A percentile compares a stretch with the other conserved stretches of the same genome.
phyloP scores from a whole-genome alignment of 2,797 vertebrate genomes.

The Tamandua tetradactyla region DNA sequence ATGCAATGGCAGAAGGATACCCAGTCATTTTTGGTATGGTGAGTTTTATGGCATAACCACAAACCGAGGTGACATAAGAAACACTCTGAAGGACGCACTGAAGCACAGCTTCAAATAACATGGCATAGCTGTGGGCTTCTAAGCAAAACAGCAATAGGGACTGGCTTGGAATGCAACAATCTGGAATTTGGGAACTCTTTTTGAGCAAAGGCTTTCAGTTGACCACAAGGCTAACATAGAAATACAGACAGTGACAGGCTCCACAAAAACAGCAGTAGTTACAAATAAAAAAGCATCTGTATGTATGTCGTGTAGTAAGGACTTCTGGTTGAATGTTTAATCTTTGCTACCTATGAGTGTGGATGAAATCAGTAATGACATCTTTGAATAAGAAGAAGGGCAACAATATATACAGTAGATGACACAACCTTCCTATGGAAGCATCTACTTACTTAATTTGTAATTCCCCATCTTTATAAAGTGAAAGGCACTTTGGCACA shows the following conservation, averaged over 20 bases:
- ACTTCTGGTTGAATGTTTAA: constrained; percentile 54
- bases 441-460: constrained; percentile 43
- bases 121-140: constrained; percentile 55
- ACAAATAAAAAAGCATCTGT: constrained; percentile 52
- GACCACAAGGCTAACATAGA: constrained; percentile 67
- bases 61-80: constrained; percentile 53
- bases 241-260: constrained; percentile 51
- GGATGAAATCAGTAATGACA: constrained; percentile 46
- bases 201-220: constrained; percentile 56
- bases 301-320: constrained; percentile 36
- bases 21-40: constrained; percentile 43
- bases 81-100: constrained; percentile 47
- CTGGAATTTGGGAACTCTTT: constrained; percentile 61
- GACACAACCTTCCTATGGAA: constrained; percentile 5
- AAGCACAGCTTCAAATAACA: constrained; percentile 63
- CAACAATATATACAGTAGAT: background rate
- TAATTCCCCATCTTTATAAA: constrained; percentile 39
- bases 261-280: constrained; percentile 63
- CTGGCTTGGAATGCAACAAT: constrained; percentile 49
- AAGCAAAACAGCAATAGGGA: constrained; percentile 46
- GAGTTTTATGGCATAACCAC: constrained; percentile 64
- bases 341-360: background rate
- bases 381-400: constrained; percentile 58
- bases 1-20: constrained; percentile 45
- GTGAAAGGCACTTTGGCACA: constrained; percentile 9